These are phyloP conservation scores for Choloepus hoffmanni DNA, from an alignment of 2,113 vertebrate genomes.

Conservation along the genomic window DNA sequence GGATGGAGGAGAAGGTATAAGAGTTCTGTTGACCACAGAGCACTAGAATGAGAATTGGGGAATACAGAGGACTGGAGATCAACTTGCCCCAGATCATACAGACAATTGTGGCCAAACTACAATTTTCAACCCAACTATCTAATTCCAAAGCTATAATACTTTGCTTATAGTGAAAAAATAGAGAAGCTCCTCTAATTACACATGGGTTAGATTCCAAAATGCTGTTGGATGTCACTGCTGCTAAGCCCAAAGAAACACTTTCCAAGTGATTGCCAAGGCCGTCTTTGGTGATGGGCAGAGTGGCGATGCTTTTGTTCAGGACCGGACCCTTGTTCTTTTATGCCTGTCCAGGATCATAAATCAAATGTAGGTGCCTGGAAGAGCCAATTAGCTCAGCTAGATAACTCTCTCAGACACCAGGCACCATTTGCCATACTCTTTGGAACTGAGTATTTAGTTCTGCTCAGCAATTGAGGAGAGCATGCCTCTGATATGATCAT, in stretches of 20 bases:
- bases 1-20: neutral
- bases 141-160: neutral
- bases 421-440: neutral
- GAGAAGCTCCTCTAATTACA: neutral
- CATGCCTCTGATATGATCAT: neutral
- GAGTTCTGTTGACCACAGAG: neutral
- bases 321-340: neutral
- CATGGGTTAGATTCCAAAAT: neutral
- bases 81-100: neutral
- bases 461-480: neutral
- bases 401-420: neutral
- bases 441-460: neutral
- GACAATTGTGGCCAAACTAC: neutral
- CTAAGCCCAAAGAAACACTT: neutral
- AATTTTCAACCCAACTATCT: neutral
- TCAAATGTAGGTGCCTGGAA: neutral
- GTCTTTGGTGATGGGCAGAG: neutral
- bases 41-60: neutral
- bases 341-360: neutral
- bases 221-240: neutral
- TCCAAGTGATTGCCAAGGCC: neutral
- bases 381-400: neutral
- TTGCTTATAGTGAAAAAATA: neutral
- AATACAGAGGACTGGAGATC: neutral
- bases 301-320: neutral